Evolutionary conservation across 92 coral and sea anemone genomes (phyloP).

Genomic region (Phymanthus crucifer): DNA sequence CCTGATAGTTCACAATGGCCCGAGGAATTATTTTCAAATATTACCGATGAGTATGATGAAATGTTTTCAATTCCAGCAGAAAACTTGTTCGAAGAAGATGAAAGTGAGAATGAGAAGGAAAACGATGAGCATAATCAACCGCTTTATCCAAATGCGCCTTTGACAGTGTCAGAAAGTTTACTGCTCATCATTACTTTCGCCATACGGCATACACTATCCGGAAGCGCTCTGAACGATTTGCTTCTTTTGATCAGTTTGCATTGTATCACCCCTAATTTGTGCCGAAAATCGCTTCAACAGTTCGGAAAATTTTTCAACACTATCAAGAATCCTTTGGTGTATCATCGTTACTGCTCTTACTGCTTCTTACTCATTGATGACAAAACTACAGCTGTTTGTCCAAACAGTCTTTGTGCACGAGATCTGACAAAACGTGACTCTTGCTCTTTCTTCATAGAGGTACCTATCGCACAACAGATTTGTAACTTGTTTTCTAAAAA

Average conservation of each 20-base stretch:
- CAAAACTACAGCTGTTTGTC: constrained; percentile 43
- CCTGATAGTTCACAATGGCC: constrained; percentile 18
- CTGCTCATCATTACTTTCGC: constrained; percentile 53
- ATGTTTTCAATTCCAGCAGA: constrained; percentile 38
- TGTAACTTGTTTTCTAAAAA: constrained; percentile 44
- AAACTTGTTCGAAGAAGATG: constrained; percentile 26
- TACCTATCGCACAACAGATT: constrained; percentile 42
- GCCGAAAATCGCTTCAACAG: constrained; percentile 52
- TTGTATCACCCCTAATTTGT: constrained; percentile 51
- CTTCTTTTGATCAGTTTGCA: constrained; percentile 52
- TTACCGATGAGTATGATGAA: constrained; percentile 26
- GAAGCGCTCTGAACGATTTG: constrained; percentile 53
- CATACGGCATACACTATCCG: constrained; percentile 49
- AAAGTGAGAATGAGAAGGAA: constrained; percentile 9
- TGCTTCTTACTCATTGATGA: constrained; percentile 55
- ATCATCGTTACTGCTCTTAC: constrained; percentile 57
- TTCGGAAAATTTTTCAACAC: constrained; percentile 40
- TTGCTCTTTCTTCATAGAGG: constrained; percentile 54
- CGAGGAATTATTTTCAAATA: constrained; percentile 23
- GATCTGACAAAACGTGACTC: constrained; percentile 47
- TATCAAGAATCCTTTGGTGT: constrained; percentile 56
- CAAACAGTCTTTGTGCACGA: constrained; percentile 38
- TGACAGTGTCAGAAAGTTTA: constrained; percentile 54
- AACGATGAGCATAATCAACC: constrained; percentile 46
- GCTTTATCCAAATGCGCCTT: constrained; percentile 46